These are phyloP conservation scores for Enteromius paludinosus DNA, from an alignment of 2,797 vertebrate species.

Conservation along the genomic window DNA sequence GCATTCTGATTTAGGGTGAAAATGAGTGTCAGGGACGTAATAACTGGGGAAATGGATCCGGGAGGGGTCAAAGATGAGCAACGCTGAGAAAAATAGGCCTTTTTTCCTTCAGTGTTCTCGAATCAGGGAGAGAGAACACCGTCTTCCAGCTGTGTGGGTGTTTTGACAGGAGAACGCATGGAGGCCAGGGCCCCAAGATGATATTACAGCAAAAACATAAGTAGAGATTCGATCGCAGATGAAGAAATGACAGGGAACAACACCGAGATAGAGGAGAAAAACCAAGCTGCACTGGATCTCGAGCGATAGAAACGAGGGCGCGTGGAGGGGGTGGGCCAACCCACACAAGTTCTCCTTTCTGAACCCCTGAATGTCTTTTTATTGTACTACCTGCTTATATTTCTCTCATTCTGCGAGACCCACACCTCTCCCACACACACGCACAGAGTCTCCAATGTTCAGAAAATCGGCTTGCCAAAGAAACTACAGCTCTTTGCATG, in stretches of 20 bases:
- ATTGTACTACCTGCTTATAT: conserved; percentile 63
- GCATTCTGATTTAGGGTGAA: conserved; percentile 20
- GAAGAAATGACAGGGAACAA: conserved; percentile 16
- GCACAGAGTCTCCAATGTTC: conserved; percentile 58
- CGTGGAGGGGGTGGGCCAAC: conserved; percentile 68
- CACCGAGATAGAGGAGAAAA: conserved; percentile 30
- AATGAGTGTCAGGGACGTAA: not conserved
- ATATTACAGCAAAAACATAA: conserved; percentile 35
- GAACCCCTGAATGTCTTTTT: conserved; percentile 67
- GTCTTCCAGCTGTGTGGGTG: conserved; percentile 46
- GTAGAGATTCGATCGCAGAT: conserved; percentile 30
- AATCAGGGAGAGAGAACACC: not conserved
- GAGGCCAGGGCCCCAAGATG: conserved; percentile 21
- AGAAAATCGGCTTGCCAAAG: conserved; percentile 43
- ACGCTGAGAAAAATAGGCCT: conserved; percentile 23
- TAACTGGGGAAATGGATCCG: not conserved
- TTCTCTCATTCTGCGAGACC: conserved; percentile 62
- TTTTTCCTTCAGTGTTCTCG: not conserved
- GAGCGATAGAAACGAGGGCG: conserved; percentile 51
- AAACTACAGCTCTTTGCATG: conserved; percentile 29
- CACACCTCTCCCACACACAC: conserved; percentile 64
- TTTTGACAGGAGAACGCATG: conserved; percentile 22
- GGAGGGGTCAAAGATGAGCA: conserved; percentile 26
- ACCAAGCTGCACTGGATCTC: conserved; percentile 25
- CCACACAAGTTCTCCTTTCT: conserved; percentile 67